Evolutionary conservation across 2,797 vertebrate species (phyloP).

Genomic region (Falco peregrinus): DNA sequence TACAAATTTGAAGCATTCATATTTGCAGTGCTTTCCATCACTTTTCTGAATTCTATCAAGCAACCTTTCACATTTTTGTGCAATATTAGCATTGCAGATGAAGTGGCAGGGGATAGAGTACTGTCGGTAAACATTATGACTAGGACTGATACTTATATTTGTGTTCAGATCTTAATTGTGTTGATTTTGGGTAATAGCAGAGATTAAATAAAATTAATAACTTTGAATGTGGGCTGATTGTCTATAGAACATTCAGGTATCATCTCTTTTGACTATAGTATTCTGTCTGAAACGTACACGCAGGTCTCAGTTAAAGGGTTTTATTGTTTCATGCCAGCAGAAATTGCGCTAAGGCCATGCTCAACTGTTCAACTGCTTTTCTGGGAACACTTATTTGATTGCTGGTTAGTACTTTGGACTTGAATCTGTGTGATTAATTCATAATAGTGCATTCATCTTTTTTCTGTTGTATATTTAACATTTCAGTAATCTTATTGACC

Average conservation of each 20-base stretch:
- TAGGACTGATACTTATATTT: neutral
- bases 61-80: neutral
- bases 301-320: neutral
- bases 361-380: neutral
- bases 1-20: neutral
- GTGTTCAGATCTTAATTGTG: neutral
- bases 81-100: accelerated
- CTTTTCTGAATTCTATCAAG: neutral
- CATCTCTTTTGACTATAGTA: neutral
- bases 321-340: neutral
- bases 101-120: neutral
- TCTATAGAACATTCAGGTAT: neutral
- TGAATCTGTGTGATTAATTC: neutral
- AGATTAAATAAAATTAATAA: neutral
- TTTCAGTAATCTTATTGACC: slow-evolving; percentile 84
- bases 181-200: neutral
- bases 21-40: neutral
- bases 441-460: neutral
- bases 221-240: neutral
- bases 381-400: neutral
- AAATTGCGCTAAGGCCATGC: neutral
- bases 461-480: neutral
- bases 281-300: neutral
- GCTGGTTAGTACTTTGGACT: neutral
- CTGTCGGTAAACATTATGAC: neutral